These are phyloP conservation scores for Alloscopus bannaensis DNA, from an alignment of 2,888 invertebrate species.

Conservation along the genomic window DNA sequence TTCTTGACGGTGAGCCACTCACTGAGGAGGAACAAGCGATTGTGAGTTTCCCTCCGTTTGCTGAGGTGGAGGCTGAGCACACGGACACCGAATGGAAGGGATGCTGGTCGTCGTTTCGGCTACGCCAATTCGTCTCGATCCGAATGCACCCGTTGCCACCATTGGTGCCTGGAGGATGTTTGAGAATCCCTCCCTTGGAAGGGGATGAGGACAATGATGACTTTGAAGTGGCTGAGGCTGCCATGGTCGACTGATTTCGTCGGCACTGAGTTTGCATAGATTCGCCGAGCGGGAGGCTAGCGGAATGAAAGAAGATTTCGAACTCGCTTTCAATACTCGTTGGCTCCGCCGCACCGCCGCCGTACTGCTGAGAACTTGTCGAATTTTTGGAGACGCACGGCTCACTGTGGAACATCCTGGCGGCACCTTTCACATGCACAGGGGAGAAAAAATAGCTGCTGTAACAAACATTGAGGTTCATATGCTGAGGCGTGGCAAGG, in stretches of 20 bases:
- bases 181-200: not conserved
- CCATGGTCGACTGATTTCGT: not conserved
- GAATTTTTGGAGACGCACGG: not conserved
- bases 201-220: slow-evolving; percentile 13
- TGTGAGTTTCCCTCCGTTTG: slow-evolving; percentile 18
- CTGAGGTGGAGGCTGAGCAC: slow-evolving; percentile 24
- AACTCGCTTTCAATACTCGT: slow-evolving; percentile 6
- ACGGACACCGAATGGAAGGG: slow-evolving; percentile 31
- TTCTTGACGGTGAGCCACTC: slow-evolving; percentile 24
- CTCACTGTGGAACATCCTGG: not conserved
- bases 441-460: slow-evolving; percentile 49
- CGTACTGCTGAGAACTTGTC: not conserved
- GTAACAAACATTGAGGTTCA: slow-evolving; percentile 31
- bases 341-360: not conserved
- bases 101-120: not conserved
- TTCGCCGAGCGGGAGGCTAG: too few relatives aligned
- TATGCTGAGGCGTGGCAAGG: slow-evolving; percentile 19
- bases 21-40: slow-evolving; percentile 35
- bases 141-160: slow-evolving; percentile 32
- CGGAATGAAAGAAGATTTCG: slow-evolving; percentile 28
- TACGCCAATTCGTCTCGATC: slow-evolving; percentile 37
- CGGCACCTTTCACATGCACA: slow-evolving; percentile 42
- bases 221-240: not conserved
- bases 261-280: too few relatives aligned
- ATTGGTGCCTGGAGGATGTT: not conserved